Evolutionary conservation across 2,113 vertebrate species (phyloP).

Genomic region (Forbesichthys agassizii): DNA sequence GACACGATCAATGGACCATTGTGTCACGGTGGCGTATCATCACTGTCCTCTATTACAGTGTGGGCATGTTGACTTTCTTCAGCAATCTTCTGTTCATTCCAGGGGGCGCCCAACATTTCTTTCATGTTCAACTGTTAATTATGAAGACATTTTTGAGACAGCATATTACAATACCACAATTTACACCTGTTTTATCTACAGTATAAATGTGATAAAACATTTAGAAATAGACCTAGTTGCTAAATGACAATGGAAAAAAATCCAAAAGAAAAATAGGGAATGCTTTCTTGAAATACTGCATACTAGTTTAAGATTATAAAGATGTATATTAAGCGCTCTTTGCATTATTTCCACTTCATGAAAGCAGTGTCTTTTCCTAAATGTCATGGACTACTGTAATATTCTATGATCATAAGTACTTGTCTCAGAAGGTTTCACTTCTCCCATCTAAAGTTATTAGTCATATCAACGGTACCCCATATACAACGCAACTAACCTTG

Average conservation of each 20-base stretch:
- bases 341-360: not conserved
- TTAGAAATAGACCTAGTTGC: not conserved
- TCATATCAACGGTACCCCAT: no score
- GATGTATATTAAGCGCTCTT: not conserved
- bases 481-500: not conserved
- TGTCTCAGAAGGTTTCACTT: constrained; percentile 13
- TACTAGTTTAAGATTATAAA: not conserved
- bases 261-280: not conserved
- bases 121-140: no score
- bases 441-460: not conserved
- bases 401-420: constrained; percentile 3
- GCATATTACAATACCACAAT: no score
- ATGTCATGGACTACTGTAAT: not conserved
- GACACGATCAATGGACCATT: constrained; percentile 54
- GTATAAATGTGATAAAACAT: not conserved
- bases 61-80: constrained; percentile 28
- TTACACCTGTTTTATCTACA: constrained; percentile 8
- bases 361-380: not conserved
- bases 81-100: constrained; percentile 27
- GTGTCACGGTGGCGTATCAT: constrained; percentile 27
- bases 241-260: not conserved
- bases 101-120: constrained; percentile 20
- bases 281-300: not conserved
- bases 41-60: constrained; percentile 31
- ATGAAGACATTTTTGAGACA: no score